phyloP scores from a whole-genome alignment of 2,888 invertebrate species.

The Crioceris asparagi region DNA sequence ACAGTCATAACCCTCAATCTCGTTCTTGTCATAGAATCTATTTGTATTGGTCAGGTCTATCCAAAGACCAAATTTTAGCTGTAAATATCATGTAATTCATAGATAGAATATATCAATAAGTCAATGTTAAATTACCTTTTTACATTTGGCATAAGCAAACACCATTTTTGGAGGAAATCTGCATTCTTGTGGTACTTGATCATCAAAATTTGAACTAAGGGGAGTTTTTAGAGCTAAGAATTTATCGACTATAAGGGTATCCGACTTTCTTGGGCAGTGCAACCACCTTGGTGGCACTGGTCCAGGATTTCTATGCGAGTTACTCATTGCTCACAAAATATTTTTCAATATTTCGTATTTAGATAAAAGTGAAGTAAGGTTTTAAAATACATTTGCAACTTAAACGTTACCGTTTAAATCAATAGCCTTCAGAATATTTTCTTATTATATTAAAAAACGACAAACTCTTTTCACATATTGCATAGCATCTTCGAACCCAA shows the following conservation, averaged over 20 bases:
- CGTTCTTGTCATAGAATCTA: slow-evolving; percentile 80
- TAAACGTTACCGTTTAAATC: no score
- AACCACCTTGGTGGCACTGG: slow-evolving; percentile 82
- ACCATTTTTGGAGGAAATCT: slow-evolving; percentile 84
- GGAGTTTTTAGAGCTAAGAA: slow-evolving; percentile 96
- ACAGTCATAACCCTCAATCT: slow-evolving; percentile 64
- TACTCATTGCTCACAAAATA: slow-evolving; percentile 29
- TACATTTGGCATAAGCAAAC: slow-evolving; percentile 63
- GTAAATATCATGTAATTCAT: slow-evolving; percentile 4
- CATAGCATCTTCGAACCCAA: no score
- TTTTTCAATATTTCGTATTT: no score
- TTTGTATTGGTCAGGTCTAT: slow-evolving; percentile 93
- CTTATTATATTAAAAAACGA: no score
- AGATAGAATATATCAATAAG: background rate
- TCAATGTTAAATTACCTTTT: slow-evolving; percentile 49
- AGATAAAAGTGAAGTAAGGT: no score
- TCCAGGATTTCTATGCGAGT: slow-evolving; percentile 39
- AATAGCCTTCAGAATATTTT: no score
- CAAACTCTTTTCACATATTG: no score
- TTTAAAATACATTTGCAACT: no score
- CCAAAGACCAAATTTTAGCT: slow-evolving; percentile 88
- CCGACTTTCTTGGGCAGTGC: slow-evolving; percentile 74
- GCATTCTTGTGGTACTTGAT: slow-evolving; percentile 70
- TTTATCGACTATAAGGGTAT: slow-evolving; percentile 60
- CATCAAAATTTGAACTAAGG: slow-evolving; percentile 68